A percentile compares a stretch with the other conserved stretches of the same genome.
Evolutionary conservation across 2,113 vertebrate species (phyloP).

Genomic region (Mobula hypostoma): DNA sequence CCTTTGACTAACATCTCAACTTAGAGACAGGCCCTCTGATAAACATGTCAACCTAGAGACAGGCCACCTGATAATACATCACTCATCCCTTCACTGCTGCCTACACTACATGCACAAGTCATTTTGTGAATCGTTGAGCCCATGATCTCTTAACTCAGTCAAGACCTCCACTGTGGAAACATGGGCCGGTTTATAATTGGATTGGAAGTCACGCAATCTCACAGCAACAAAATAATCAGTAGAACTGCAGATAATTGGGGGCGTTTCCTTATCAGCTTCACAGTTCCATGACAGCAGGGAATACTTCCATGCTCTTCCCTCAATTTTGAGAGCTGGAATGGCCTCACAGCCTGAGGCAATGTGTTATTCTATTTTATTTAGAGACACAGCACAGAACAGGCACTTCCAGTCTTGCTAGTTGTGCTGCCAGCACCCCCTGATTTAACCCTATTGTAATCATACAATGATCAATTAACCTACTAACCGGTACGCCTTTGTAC

Average conservation of each 20-base stretch:
- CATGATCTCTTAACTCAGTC: neutral
- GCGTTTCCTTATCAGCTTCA: neutral
- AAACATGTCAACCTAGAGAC: neutral
- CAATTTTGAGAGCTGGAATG: neutral
- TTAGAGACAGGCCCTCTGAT: neutral
- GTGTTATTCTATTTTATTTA: too few species aligned
- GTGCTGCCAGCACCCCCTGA: too few species aligned
- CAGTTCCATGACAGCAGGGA: neutral
- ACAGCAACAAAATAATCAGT: neutral
- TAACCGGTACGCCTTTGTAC: too few species aligned
- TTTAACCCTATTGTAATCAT: too few species aligned
- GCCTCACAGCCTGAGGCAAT: neutral
- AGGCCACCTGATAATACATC: neutral
- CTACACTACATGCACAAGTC: neutral
- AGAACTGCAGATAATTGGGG: neutral
- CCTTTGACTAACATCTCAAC: neutral
- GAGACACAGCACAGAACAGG: too few species aligned
- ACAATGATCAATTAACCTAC: too few species aligned
- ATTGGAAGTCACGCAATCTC: neutral
- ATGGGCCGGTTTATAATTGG: neutral
- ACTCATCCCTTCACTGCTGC: neutral
- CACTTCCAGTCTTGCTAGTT: too few species aligned
- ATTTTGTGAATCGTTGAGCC: neutral
- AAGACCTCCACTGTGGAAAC: neutral
- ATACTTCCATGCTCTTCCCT: neutral